Percentiles rank a stretch among this genome's conserved stretches.
phyloP scores from a whole-genome alignment of 2,113 vertebrate species.

The Synchiropus splendidus region DNA sequence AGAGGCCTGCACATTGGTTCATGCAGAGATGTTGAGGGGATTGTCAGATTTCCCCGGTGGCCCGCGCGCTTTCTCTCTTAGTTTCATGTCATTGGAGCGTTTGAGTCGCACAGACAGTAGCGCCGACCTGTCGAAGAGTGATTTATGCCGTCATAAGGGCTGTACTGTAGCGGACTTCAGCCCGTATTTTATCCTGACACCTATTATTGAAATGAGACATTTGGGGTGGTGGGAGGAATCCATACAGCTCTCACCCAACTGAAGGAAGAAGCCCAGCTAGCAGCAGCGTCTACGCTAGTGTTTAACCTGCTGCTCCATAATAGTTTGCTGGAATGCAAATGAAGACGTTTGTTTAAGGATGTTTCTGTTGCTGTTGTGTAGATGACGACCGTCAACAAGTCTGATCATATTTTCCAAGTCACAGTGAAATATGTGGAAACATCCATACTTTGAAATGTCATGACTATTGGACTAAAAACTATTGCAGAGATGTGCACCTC shows the following conservation, averaged over 20 bases:
- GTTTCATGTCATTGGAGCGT: constrained; percentile 61
- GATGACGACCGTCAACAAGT: not conserved
- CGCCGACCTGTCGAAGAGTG: constrained; percentile 62
- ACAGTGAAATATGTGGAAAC: too few relatives aligned
- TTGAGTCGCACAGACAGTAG: constrained; percentile 56
- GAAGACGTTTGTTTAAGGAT: not conserved
- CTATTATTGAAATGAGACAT: constrained; percentile 75
- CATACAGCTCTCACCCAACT: constrained; percentile 8
- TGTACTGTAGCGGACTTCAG: constrained; percentile 51
- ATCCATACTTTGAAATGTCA: too few relatives aligned
- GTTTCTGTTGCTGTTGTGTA: not conserved
- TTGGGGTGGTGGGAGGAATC: constrained; percentile 46
- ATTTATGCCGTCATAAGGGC: constrained; percentile 74
- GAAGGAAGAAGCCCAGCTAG: too few relatives aligned
- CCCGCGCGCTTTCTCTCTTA: constrained; percentile 27
- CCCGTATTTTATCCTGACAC: constrained; percentile 73
- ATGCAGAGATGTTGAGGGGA: constrained; percentile 53
- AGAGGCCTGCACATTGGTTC: constrained; percentile 46
- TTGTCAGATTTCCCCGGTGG: constrained; percentile 76
- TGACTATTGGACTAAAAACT: too few relatives aligned
- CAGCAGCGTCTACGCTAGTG: too few relatives aligned
- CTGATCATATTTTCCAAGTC: too few relatives aligned
- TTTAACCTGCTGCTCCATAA: not conserved
- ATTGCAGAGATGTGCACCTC: too few relatives aligned
- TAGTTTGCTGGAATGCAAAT: not conserved